Evolutionary conservation across 2,113 vertebrate species (phyloP), one percentile per base, ranked within the genome.

Genomic region (Protobothrops flavoviridis): DNA sequence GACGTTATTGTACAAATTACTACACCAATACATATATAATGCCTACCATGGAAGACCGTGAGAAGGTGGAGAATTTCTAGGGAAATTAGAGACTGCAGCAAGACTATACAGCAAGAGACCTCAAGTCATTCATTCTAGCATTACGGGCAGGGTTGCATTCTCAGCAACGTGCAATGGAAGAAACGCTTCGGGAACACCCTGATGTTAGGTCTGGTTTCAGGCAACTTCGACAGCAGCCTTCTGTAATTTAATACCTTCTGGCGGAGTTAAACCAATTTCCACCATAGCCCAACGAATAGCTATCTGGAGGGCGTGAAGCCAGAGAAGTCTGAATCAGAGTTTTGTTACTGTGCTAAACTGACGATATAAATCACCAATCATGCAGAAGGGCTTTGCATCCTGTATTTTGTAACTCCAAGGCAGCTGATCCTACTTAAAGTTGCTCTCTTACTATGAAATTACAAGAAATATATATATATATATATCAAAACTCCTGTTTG

Each of bases 1-100:
- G 95, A 95, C 95, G 90, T 96, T 97, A 97, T 95, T 96, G 95
- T 96, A 97, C 97, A 93, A 95, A 94, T 93, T 94, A 94, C 95
- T 95, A 97, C 95, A 97, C 87, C 93, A 93, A 96, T 93, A 96
- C 96, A 95, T 95, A 93, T 94, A 96, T 45, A 94, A 94, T 81
- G 86, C 92, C 95, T 94, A 95, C 89, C 93, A 92, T 89, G 96
- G 96, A 97, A 97, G 96, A 95, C 95, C 52, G 20, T 74, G 90
- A 33, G 10, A 64, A 43, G 52, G 13, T 6, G 74, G 52, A 23
- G 29, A n/a, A 26, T 86, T 86, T 48, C 52, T 21, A 23, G n/a
- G n/a, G 88, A 87, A 81, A 17, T 53, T 23, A 88, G 56, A 87
- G 45, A 86, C 52, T 5, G 48, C 45, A 87, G 89, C 92, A 61